phyloP scores from a whole-genome alignment of 2,888 invertebrate genomes.

The Clitarchus hookeri region DNA sequence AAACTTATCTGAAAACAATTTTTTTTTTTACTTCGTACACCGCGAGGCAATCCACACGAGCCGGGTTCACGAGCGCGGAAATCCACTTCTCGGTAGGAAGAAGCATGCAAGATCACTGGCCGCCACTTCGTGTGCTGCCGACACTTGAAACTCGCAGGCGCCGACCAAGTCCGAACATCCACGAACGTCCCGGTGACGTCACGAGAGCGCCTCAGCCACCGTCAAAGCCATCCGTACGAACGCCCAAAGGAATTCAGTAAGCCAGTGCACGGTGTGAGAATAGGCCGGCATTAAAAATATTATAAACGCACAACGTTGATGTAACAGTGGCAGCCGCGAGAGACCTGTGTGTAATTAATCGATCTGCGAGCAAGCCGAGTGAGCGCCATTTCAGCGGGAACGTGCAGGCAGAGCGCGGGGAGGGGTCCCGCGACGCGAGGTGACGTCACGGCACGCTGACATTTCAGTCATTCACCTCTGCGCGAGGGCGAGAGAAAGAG shows the following conservation, averaged over 20 bases:
- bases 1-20: background rate
- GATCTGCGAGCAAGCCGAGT: background rate
- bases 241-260: background rate
- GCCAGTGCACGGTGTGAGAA: background rate
- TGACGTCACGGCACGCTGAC: conserved; percentile 40
- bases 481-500: conserved; percentile 20
- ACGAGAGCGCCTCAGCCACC: conserved; percentile 21
- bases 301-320: background rate
- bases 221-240: background rate
- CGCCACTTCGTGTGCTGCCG: conserved; percentile 34
- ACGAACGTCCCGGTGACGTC: conserved; percentile 37
- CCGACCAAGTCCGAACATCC: conserved; percentile 36
- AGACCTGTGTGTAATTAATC: background rate
- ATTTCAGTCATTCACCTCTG: conserved; percentile 42
- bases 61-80: conserved; percentile 22
- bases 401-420: background rate
- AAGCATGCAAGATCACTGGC: conserved; percentile 41
- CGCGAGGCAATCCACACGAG: conserved; percentile 25
- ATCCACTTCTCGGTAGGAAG: conserved; percentile 29
- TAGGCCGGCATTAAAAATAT: background rate
- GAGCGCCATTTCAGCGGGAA: background rate
- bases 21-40: background rate
- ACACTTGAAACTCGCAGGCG: conserved; percentile 28
- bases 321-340: background rate
- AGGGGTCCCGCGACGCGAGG: conserved; percentile 25